Evolutionary conservation across 2,888 invertebrate species (phyloP).

Genomic region (Acronicta psi): DNA sequence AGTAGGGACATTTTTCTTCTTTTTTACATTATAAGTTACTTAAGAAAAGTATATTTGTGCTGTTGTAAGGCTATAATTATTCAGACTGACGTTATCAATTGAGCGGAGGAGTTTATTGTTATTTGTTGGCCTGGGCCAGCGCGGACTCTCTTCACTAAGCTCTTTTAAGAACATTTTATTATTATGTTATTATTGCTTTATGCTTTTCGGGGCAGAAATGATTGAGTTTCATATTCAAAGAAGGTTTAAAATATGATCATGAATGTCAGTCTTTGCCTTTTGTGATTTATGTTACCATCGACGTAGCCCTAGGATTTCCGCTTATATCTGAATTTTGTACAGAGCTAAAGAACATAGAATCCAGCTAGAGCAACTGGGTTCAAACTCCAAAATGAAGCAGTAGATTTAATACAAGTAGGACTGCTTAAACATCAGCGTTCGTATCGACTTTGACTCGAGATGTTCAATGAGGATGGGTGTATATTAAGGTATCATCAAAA

Average conservation of each 20-base stretch:
- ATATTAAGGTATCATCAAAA: too few relatives aligned
- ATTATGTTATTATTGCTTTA: constrained; percentile 31
- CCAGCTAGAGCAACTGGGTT: too few relatives aligned
- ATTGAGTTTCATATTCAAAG: neutral
- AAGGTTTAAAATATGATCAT: neutral
- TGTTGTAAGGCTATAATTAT: constrained; percentile 28
- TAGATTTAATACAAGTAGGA: too few relatives aligned
- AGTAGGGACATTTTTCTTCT: constrained; percentile 13
- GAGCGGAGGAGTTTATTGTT: constrained; percentile 36
- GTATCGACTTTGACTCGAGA: too few relatives aligned
- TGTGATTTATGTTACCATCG: neutral
- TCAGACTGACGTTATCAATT: constrained; percentile 21
- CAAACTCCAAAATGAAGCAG: too few relatives aligned
- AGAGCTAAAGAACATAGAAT: too few relatives aligned
- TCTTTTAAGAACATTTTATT: constrained; percentile 15
- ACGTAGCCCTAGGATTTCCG: too few relatives aligned
- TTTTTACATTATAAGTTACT: constrained; percentile 27
- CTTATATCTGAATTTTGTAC: too few relatives aligned
- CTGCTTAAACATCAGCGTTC: too few relatives aligned
- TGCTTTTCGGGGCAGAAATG: constrained; percentile 10
- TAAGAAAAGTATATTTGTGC: constrained; percentile 17
- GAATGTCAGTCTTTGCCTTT: neutral
- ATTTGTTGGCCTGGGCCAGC: constrained; percentile 7
- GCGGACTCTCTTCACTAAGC: neutral
- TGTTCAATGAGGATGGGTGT: too few relatives aligned